Evolutionary conservation across 1,140 invertebrate genomes (phyloP), one percentile per base, ranked within the genome.

Genomic region (Caerostris extrusa): DNA sequence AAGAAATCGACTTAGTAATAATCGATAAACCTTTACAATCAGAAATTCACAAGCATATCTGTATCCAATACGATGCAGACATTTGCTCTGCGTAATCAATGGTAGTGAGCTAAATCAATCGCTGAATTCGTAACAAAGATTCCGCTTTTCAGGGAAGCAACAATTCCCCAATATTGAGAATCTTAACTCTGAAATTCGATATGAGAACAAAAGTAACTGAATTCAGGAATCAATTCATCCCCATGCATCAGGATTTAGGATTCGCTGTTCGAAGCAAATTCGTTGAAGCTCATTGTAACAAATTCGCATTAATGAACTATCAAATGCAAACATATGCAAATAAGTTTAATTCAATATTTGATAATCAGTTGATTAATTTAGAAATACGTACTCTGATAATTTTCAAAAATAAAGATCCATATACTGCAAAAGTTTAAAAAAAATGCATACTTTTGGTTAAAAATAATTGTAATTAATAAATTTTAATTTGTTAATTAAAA

Each of bases 31-130:
- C 19, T 7, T 50, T 77, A 12, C 71, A 77, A 77, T 77, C 71
- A 77, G 10, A 77, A 12, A 77, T 34, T 77, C 71, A 10, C 69
- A 77, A 50, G 69, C 19, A 53, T 77, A 77, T 50, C 71, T 53
- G 10, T 77, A 77, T 77, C 34, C 71, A 77, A 77, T 77, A 77
- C 50, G 71, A 77, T 14, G 71, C 10, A 77, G 34, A 77, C 71
- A 50, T 77, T 77, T 50, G 10, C 71, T 19, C 12, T 10, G 34
- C 53, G 53, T 12, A 77, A 53, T 77, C 71, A 77, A 77, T 77
- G 53, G 3, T 12, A 50, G 34, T 53, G 53, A 53, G 71, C 53
- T 77, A 77, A 77, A 77, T 77, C 71, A 77, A 77, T 77, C 50
- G 8, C 71, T 53, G 7, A 50, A 77, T 50, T 14, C 34, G 5